phyloP scores from a whole-genome alignment of 2,113 vertebrate genomes.

The Pundamilia nyererei region DNA sequence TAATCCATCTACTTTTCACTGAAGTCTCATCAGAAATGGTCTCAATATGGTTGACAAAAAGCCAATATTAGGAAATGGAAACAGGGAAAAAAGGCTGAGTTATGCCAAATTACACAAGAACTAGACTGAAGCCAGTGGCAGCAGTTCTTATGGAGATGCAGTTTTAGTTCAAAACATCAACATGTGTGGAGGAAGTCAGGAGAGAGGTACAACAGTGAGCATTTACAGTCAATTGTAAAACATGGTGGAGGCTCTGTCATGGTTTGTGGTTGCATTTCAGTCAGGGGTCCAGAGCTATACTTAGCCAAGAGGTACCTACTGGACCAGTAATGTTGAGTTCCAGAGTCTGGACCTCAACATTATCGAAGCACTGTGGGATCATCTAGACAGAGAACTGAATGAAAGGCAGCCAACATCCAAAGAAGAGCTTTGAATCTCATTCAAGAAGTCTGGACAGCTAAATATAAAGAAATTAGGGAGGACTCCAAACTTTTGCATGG shows the following conservation, averaged over 20 bases:
- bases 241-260: not conserved
- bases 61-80: not conserved
- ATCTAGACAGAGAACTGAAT: not conserved
- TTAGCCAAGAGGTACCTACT: not conserved
- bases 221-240: not conserved
- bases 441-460: not conserved
- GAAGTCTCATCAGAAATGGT: not conserved
- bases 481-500: not conserved
- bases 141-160: not conserved
- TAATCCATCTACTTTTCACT: not conserved
- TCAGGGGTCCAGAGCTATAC: not conserved
- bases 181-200: not conserved
- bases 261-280: not conserved
- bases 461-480: not conserved
- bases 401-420: not conserved
- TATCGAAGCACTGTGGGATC: not conserved
- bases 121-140: not conserved
- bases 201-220: not conserved
- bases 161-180: not conserved
- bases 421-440: not conserved
- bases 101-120: not conserved
- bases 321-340: not conserved
- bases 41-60: not conserved
- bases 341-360: not conserved
- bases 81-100: not conserved